phyloP scores from a whole-genome alignment of 1,140 invertebrate species.

The Brachionus plicatilis region DNA sequence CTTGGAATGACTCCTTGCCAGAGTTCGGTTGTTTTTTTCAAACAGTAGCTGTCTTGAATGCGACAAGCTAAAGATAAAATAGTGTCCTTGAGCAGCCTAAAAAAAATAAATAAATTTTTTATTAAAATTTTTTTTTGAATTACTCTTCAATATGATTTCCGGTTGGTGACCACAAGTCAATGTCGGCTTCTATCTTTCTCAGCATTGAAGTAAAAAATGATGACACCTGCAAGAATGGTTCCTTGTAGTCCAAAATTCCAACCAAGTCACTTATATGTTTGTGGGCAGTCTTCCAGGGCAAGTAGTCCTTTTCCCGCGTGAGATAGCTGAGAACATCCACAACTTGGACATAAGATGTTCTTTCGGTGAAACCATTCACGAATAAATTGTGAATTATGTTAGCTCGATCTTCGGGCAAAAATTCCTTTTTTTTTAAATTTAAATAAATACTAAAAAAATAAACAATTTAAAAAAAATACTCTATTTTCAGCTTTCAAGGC shows the following conservation, averaged over 20 bases:
- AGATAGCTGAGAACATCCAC: slow-evolving; percentile 22
- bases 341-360: slow-evolving; percentile 14
- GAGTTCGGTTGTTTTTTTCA: slow-evolving; percentile 13
- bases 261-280: slow-evolving; percentile 12
- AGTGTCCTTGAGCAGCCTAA: slow-evolving; percentile 21
- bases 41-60: slow-evolving; percentile 14
- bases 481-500: slow-evolving; percentile 18
- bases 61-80: slow-evolving; percentile 36
- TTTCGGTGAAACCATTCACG: slow-evolving; percentile 28
- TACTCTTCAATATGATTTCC: slow-evolving; percentile 23
- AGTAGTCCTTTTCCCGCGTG: not conserved
- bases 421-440: not conserved
- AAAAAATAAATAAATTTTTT: not conserved
- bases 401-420: slow-evolving; percentile 18
- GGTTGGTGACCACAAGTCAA: not conserved
- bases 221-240: not conserved
- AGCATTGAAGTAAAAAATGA: slow-evolving; percentile 1
- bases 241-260: slow-evolving; percentile 25
- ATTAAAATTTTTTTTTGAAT: not conserved
- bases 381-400: slow-evolving; percentile 39
- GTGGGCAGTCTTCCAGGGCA: slow-evolving; percentile 30
- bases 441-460: not conserved
- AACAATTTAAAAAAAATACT: not conserved
- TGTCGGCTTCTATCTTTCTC: not conserved
- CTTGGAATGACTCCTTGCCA: not conserved